Evolutionary conservation across 2,113 vertebrate genomes (phyloP).

Genomic region (Muscicapa adusta): DNA sequence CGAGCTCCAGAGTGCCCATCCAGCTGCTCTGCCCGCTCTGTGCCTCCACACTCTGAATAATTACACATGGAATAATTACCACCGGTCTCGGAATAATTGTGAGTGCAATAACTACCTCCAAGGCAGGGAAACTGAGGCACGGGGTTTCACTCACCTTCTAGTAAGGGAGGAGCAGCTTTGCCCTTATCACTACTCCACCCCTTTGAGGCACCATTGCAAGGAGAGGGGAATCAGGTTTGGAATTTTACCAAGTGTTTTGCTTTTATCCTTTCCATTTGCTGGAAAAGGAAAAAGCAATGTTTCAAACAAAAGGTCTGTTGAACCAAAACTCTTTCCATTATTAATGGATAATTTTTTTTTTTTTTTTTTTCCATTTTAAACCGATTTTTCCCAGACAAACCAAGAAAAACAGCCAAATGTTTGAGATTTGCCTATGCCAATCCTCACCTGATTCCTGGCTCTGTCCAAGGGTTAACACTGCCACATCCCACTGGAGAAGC

Average conservation of each 20-base stretch:
- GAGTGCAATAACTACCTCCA: fast-evolving
- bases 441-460: background rate
- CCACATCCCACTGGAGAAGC: fast-evolving
- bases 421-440: background rate
- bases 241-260: background rate
- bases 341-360: background rate
- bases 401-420: fast-evolving
- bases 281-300: background rate
- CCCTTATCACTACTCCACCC: background rate
- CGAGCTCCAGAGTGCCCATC: background rate
- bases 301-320: background rate
- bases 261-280: background rate
- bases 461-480: fast-evolving
- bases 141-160: fast-evolving
- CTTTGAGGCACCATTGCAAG: fast-evolving
- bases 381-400: background rate
- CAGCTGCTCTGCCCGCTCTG: background rate
- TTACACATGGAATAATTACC: background rate
- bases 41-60: background rate
- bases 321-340: background rate
- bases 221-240: fast-evolving
- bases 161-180: background rate
- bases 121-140: background rate
- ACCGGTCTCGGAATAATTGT: fast-evolving
- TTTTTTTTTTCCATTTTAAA: fast-evolving